These are phyloP conservation scores for Bambusicola thoracicus DNA, from an alignment of 2,113 vertebrate genomes.

Conservation along the genomic window DNA sequence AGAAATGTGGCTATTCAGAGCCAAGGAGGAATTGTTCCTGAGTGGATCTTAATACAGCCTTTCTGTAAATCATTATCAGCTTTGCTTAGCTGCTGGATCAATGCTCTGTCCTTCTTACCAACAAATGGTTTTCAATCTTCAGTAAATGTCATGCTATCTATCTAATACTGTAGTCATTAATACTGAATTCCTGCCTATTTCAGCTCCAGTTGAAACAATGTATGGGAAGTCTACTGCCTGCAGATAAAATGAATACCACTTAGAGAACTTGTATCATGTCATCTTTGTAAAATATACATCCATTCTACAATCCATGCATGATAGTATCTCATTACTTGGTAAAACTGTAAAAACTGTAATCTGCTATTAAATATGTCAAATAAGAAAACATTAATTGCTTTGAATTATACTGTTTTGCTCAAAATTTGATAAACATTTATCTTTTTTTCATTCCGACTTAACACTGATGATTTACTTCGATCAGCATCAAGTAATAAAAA, in stretches of 20 bases:
- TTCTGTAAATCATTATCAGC: not conserved
- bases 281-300: not conserved
- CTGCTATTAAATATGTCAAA: not conserved
- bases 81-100: not conserved
- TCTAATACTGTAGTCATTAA: not conserved
- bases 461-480: not conserved
- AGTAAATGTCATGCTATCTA: not conserved
- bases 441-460: not conserved
- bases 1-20: not conserved
- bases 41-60: not conserved
- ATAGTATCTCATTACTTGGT: not conserved
- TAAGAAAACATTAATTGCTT: not conserved
- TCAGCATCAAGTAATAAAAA: not conserved
- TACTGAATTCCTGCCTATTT: not conserved
- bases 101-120: not conserved
- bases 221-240: not conserved
- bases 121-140: not conserved
- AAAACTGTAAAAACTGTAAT: not conserved
- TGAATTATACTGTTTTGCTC: not conserved
- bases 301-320: not conserved
- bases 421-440: not conserved
- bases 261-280: not conserved
- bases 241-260: not conserved
- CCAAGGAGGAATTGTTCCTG: rapidly evolving
- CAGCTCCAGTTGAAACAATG: not conserved